phyloP scores from a whole-genome alignment of 2,113 vertebrate genomes.

The Stomatorhinus ivindoensis region DNA sequence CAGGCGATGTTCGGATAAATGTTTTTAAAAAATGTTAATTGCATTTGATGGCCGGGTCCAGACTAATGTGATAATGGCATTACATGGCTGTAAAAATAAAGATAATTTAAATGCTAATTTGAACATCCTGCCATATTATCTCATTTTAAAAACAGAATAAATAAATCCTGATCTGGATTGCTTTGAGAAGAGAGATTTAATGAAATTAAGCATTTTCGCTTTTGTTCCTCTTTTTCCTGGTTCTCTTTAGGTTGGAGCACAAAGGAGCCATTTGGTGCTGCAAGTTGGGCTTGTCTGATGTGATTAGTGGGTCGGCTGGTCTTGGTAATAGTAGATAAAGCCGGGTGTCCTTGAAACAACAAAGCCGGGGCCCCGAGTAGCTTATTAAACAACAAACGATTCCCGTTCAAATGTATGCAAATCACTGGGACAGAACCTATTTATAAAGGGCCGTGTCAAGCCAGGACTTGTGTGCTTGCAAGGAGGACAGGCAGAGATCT shows the following conservation, averaged over 20 bases:
- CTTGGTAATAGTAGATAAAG: slow-evolving; percentile 41
- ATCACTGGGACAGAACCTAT: slow-evolving; percentile 29
- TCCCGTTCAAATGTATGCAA: slow-evolving; percentile 38
- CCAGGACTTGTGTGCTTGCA: slow-evolving; percentile 22
- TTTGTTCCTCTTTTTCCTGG: slow-evolving; percentile 24
- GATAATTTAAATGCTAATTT: slow-evolving; percentile 69
- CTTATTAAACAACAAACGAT: slow-evolving; percentile 46
- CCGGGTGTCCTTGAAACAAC: slow-evolving; percentile 44
- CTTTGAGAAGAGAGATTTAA: slow-evolving; percentile 55
- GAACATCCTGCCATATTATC: slow-evolving; percentile 58
- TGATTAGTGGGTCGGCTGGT: slow-evolving; percentile 44
- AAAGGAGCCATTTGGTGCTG: slow-evolving; percentile 39
- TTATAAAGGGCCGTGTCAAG: slow-evolving; percentile 31
- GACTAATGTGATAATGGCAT: slow-evolving; percentile 62
- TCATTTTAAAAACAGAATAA: slow-evolving; percentile 57
- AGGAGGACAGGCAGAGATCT: slow-evolving; percentile 21
- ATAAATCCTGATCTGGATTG: slow-evolving; percentile 56
- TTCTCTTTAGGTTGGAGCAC: slow-evolving; percentile 28
- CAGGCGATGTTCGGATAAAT: slow-evolving; percentile 63
- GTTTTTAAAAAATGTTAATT: slow-evolving; percentile 68
- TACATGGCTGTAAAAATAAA: slow-evolving; percentile 59
- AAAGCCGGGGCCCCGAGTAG: slow-evolving; percentile 40
- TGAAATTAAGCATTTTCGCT: slow-evolving; percentile 45
- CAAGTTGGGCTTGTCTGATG: slow-evolving; percentile 42
- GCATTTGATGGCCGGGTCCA: slow-evolving; percentile 66